Conservation (phyloP, 2,888 invertebrate genomes). For the Alloscopus bannaensis region DNA sequence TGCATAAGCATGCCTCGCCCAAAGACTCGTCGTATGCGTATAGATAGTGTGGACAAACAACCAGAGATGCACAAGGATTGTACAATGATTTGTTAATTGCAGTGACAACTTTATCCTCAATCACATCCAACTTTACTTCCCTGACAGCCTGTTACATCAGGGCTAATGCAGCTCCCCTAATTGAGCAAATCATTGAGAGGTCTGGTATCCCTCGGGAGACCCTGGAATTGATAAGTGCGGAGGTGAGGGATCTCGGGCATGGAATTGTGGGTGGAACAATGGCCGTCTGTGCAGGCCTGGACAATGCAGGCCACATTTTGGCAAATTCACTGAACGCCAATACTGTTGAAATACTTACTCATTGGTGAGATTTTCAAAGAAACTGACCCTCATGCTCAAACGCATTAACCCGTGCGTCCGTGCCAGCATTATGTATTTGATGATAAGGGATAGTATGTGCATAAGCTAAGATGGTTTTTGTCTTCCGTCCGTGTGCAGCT, state of each 20-base stretch:
- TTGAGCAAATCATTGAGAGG: slow-evolving; percentile 9
- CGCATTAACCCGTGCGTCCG: no score
- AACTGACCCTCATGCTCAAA: no score
- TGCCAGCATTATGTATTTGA: no score
- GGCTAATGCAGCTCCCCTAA: neutral
- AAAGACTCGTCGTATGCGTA: no score
- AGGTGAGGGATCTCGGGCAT: slow-evolving; percentile 29
- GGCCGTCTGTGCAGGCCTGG: slow-evolving; percentile 42
- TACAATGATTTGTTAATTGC: no score
- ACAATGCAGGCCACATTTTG: slow-evolving; percentile 35
- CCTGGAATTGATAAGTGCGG: slow-evolving; percentile 13
- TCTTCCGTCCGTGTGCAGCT: no score
- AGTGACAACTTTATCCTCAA: slow-evolving; percentile 24
- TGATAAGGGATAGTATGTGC: no score
- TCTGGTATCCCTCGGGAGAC: slow-evolving; percentile 4
- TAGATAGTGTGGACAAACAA: no score
- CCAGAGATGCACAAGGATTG: no score
- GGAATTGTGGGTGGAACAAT: slow-evolving; percentile 34
- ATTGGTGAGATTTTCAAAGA: slow-evolving; percentile 45
- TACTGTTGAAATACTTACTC: slow-evolving; percentile 47
- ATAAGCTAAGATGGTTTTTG: no score
- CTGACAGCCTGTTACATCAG: slow-evolving; percentile 31
- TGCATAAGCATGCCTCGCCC: no score
- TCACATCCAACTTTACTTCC: slow-evolving; percentile 35
- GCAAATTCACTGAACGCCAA: slow-evolving; percentile 45